Evolutionary conservation across 2,113 vertebrate species (phyloP).

Genomic region (Gobio gobio): DNA sequence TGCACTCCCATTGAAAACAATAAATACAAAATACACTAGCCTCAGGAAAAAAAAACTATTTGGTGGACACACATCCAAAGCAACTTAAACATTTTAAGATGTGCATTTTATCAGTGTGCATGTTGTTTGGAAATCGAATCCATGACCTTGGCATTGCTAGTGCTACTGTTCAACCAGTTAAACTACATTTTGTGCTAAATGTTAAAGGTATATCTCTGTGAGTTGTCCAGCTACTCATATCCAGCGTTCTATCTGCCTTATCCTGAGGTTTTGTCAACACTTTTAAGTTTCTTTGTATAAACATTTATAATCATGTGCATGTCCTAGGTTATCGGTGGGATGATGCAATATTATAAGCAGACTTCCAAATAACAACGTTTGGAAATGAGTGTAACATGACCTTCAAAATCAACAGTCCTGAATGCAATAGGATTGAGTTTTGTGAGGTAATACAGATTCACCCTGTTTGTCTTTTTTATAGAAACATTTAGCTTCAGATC

Average conservation of each 20-base stretch:
- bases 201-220: too few relatives aligned
- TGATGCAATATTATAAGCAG: conserved; percentile 9
- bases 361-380: not conserved
- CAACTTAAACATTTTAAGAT: not conserved
- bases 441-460: not conserved
- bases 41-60: too few relatives aligned
- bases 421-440: not conserved
- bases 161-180: not conserved
- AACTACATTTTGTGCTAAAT: too few relatives aligned
- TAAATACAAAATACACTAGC: too few relatives aligned
- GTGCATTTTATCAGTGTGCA: not conserved
- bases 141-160: not conserved
- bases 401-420: not conserved
- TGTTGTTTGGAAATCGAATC: not conserved
- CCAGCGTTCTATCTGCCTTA: not conserved
- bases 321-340: not conserved
- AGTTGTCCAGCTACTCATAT: not conserved
- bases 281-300: conserved; percentile 4
- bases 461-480: too few relatives aligned
- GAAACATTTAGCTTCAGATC: too few relatives aligned
- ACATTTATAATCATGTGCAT: not conserved
- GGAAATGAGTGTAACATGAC: not conserved
- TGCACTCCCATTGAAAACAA: too few relatives aligned
- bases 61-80: too few relatives aligned
- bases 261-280: not conserved